Evolutionary conservation across 2,113 vertebrate species (phyloP), one percentile per base, ranked within the genome.

Genomic region (Anguilla japonica): DNA sequence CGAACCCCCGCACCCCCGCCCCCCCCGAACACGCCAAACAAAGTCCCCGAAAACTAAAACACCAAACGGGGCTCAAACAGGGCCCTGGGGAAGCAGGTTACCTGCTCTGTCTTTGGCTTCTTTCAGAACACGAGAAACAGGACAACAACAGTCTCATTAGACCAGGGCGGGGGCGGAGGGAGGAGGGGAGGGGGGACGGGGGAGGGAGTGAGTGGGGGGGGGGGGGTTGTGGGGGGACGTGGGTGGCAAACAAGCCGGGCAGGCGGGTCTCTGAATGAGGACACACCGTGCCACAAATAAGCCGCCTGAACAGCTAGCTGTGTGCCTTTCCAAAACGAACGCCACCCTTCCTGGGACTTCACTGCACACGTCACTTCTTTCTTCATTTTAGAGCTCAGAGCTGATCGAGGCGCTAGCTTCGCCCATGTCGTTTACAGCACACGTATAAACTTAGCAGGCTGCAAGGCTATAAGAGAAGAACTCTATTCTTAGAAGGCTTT

Each of bases 61-160:
- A 34, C 7, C 50, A 53, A 53, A 0, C 29, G 40, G 16, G 29
- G 6, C 50, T 40, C 39, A 46, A 16, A 88, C 43, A 83, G 71
- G 84, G 80, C 53, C 22, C 71, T 13, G 56, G 43, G 56, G n/a
- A 50, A 71, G 9, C 60, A 79, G 83, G 81, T 67, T 79, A 43
- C 13, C 40, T 40, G 46, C 86, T 41, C 81, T 34, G 34, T 81
- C 83, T 50, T 78, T 75, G 41, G 41, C 50, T 60, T 43, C 63
- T 87, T 88, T 86, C 40, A 57, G 60, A 34, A 34, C 46, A 82
- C 16, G 15, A 84, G 34, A 84, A 88, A 87, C 82, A 67, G 57
- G 85, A 75, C 87, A 88, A 80, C 88, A 90, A 85, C 88, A 85
- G 79, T 78, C 84, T 83, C 84, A 88, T 88, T 88, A 86, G 82